phyloP scores from a whole-genome alignment of 2,888 invertebrate species.

The Zelleria hepariella region DNA sequence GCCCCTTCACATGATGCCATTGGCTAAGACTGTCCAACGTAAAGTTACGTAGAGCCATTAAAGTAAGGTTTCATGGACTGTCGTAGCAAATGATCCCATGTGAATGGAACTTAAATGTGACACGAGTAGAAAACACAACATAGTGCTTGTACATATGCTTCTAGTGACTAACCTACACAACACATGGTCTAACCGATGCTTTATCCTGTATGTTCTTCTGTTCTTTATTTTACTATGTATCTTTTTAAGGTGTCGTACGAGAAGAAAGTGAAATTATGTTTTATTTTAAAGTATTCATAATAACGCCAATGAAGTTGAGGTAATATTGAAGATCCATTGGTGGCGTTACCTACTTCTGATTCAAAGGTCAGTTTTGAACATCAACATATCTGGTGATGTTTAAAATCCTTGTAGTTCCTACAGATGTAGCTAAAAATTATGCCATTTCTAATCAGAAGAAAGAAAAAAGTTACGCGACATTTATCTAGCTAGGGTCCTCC shows the following conservation, averaged over 20 bases:
- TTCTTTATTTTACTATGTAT: constrained; percentile 7
- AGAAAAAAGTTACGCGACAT: too few species aligned
- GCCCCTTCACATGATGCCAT: background rate
- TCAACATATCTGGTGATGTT: too few species aligned
- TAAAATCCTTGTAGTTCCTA: too few species aligned
- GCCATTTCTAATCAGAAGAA: too few species aligned
- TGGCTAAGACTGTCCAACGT: too few species aligned
- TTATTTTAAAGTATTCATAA: background rate
- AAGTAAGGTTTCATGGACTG: constrained; percentile 17
- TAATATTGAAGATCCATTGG: too few species aligned
- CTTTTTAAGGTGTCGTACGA: constrained; percentile 39
- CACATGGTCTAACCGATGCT: constrained; percentile 53
- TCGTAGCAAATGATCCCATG: background rate
- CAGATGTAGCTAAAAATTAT: too few species aligned
- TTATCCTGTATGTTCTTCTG: constrained; percentile 24
- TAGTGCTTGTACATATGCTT: constrained; percentile 69
- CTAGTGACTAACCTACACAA: constrained; percentile 58
- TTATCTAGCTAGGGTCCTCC: too few species aligned
- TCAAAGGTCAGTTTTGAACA: too few species aligned
- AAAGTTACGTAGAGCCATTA: constrained; percentile 12
- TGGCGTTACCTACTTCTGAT: too few species aligned
- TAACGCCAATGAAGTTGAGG: too few species aligned
- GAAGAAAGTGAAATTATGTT: background rate
- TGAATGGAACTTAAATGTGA: constrained; percentile 23
- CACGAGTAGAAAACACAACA: constrained; percentile 12